Evolutionary conservation across 2,113 vertebrate genomes (phyloP).

Genomic region (Dromaius novaehollandiae): DNA sequence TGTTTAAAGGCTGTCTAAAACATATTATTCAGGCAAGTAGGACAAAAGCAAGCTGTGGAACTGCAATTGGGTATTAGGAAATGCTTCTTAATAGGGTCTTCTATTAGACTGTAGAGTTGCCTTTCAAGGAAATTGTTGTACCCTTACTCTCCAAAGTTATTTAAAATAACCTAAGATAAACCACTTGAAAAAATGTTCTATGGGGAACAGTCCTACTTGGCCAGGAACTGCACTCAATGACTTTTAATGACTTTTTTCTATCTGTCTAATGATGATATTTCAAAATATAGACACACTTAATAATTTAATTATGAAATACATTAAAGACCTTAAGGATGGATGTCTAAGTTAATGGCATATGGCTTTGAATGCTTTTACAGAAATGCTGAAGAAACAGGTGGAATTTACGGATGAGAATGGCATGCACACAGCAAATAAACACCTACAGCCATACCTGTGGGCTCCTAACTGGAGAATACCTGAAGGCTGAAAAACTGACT

Average conservation of each 20-base stretch:
- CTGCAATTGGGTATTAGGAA: background rate
- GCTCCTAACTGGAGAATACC: background rate
- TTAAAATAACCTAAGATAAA: conserved; percentile 33
- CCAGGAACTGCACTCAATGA: background rate
- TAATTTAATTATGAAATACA: background rate
- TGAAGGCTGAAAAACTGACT: background rate
- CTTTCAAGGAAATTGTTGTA: background rate
- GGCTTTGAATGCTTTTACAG: background rate
- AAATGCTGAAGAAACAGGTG: background rate
- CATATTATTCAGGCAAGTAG: background rate
- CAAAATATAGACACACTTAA: background rate
- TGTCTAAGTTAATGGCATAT: background rate
- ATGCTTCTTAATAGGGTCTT: background rate
- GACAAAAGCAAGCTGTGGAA: background rate
- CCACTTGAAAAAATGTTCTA: background rate
- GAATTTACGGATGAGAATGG: background rate
- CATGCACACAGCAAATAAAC: background rate
- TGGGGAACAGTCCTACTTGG: background rate
- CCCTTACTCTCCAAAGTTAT: background rate
- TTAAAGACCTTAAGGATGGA: background rate
- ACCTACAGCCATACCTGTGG: background rate
- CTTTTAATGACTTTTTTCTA: background rate
- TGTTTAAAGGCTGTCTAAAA: background rate
- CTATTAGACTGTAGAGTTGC: background rate
- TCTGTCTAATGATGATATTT: background rate